Conservation (phyloP, 2,797 vertebrate species). For the Passerculus sandwichensis region DNA sequence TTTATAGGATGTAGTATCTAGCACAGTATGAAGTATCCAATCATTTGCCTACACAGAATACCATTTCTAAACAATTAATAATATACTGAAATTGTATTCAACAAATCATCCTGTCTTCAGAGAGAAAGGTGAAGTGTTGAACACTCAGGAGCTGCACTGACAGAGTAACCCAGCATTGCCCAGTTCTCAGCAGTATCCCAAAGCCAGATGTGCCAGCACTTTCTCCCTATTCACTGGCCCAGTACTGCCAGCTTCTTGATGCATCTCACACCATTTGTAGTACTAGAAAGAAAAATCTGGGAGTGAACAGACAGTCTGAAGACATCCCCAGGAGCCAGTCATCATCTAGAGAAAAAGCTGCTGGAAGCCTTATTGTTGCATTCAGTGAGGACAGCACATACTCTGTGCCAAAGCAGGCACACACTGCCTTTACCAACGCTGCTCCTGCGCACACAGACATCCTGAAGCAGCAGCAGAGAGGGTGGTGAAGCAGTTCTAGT, state of each 20-base stretch:
- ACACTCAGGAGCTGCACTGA: background rate
- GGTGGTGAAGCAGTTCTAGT: background rate
- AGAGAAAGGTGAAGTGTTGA: background rate
- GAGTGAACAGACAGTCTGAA: background rate
- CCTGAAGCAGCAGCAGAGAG: background rate
- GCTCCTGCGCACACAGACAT: background rate
- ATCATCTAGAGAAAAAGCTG: background rate
- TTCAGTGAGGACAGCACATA: background rate
- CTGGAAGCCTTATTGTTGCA: background rate
- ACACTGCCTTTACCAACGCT: background rate
- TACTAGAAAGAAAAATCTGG: background rate
- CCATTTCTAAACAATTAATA: background rate
- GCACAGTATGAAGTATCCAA: background rate
- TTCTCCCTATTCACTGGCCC: background rate
- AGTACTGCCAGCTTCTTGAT: background rate
- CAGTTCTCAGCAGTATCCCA: background rate
- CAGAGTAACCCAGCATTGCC: background rate
- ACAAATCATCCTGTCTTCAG: background rate
- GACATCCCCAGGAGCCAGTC: background rate
- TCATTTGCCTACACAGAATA: conserved; percentile 8
- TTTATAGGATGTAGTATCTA: conserved; percentile 42
- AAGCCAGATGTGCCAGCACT: background rate
- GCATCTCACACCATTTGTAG: background rate
- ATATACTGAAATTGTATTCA: conserved; percentile 37
- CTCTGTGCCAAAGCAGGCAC: background rate